Percentiles rank a stretch among this genome's conserved stretches.
phyloP scores from a whole-genome alignment of 2,888 invertebrate species.

The Apotomis betuletana region DNA sequence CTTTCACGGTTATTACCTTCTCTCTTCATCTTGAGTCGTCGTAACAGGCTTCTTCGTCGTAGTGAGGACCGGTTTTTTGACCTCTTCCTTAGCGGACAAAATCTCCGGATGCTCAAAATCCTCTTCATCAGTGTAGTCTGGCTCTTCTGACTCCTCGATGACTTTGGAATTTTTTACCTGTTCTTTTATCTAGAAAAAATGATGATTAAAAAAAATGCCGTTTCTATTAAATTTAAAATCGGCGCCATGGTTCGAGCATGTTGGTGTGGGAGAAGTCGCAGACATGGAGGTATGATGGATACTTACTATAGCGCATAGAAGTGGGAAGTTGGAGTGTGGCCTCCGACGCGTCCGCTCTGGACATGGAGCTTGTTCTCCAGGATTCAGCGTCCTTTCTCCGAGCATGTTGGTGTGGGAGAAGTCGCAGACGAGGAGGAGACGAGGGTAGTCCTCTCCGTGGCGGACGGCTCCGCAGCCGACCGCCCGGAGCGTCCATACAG shows the following conservation, averaged over 20 bases:
- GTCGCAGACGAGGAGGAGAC: constrained; percentile 72
- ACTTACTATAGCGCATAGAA: constrained; percentile 69
- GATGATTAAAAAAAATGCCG: background rate
- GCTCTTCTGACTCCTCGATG: background rate
- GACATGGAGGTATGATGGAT: constrained; percentile 56
- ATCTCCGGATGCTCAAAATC: background rate
- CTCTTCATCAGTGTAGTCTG: constrained; percentile 5
- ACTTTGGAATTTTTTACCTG: constrained; percentile 13
- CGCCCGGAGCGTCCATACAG: constrained; percentile 71
- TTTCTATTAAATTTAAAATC: too few relatives aligned
- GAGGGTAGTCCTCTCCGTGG: constrained; percentile 59
- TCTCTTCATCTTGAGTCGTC: background rate
- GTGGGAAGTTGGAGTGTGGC: constrained; percentile 56
- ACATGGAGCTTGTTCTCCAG: constrained; percentile 61
- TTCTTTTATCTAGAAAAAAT: background rate
- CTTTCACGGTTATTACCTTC: background rate
- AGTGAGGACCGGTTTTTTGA: background rate
- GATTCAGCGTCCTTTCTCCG: constrained; percentile 66
- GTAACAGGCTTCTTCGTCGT: background rate
- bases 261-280: constrained; percentile 80
- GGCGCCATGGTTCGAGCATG: constrained; percentile 59
- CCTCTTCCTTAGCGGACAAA: background rate
- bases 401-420: constrained; percentile 80
- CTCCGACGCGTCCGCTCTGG: constrained; percentile 61
- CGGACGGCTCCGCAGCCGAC: constrained; percentile 74